phyloP scores from a whole-genome alignment of 1,140 invertebrate species.

The Ceratoteleas bidentatus region DNA sequence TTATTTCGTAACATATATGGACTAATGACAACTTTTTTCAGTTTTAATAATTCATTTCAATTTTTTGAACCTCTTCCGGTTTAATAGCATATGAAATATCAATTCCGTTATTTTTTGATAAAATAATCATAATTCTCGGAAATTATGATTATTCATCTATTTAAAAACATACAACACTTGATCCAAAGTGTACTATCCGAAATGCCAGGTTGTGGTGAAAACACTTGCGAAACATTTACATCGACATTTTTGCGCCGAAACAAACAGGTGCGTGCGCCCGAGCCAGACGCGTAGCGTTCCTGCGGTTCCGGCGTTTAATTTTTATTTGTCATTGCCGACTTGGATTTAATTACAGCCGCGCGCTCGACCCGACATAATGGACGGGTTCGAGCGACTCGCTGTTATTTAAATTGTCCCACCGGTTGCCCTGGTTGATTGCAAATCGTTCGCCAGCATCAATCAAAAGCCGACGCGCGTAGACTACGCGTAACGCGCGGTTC shows the following conservation, averaged over 20 bases:
- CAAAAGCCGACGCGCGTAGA: conserved; percentile 30
- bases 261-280: not conserved
- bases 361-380: conserved; percentile 33
- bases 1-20: no score
- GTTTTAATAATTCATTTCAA: no score
- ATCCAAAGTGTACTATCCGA: no score
- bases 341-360: conserved; percentile 24
- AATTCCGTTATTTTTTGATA: no score
- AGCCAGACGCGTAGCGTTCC: not conserved
- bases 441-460: conserved; percentile 45
- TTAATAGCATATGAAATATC: no score
- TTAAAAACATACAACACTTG: no score
- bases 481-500: conserved; percentile 8
- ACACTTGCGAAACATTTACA: conserved; percentile 18
- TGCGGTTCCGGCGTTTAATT: conserved; percentile 19
- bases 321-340: conserved; percentile 10
- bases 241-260: not conserved
- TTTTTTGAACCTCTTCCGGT: no score
- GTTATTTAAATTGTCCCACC: conserved; percentile 54
- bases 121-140: no score
- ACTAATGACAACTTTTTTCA: no score
- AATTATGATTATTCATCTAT: no score
- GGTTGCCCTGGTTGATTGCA: conserved; percentile 33
- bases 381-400: conserved; percentile 24
- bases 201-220: no score